Conservation (phyloP, 2,113 vertebrate species). For the Scortum barcoo region DNA sequence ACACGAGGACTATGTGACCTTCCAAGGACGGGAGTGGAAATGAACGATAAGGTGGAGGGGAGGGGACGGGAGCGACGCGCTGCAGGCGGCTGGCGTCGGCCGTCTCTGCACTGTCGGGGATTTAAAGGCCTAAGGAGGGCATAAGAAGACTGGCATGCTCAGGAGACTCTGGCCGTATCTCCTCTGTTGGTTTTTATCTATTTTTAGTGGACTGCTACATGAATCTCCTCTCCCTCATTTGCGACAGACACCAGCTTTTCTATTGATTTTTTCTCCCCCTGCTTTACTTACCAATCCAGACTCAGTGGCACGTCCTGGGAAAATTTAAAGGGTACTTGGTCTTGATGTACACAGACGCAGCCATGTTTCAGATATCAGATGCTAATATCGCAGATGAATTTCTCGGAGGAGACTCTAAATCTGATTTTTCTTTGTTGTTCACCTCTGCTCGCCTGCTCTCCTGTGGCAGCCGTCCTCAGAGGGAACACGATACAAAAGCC, state of each 20-base stretch:
- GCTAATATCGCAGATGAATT: constrained; percentile 64
- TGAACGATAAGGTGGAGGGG: constrained; percentile 48
- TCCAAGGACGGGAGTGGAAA: constrained; percentile 61
- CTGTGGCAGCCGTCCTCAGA: constrained; percentile 31
- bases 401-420: constrained; percentile 62
- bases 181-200: constrained; percentile 56
- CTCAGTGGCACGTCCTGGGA: constrained; percentile 32
- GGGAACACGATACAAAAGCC: constrained; percentile 54
- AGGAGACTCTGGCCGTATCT: constrained; percentile 43
- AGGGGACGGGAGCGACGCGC: constrained; percentile 8
- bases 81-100: constrained; percentile 24
- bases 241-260: constrained; percentile 39
- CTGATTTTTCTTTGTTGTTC: constrained; percentile 57
- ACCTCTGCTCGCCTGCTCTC: constrained; percentile 30
- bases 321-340: constrained; percentile 57
- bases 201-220: constrained; percentile 63
- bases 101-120: constrained; percentile 33
- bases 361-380: constrained; percentile 59
- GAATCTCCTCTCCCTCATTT: constrained; percentile 59
- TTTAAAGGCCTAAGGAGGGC: constrained; percentile 43
- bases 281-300: constrained; percentile 48
- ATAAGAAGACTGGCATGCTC: constrained; percentile 7
- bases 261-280: constrained; percentile 54
- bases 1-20: constrained; percentile 44
- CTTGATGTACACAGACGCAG: constrained; percentile 32